These are phyloP conservation scores for Oceanodroma tethys DNA, from an alignment of 2,113 vertebrate species.

Conservation along the genomic window DNA sequence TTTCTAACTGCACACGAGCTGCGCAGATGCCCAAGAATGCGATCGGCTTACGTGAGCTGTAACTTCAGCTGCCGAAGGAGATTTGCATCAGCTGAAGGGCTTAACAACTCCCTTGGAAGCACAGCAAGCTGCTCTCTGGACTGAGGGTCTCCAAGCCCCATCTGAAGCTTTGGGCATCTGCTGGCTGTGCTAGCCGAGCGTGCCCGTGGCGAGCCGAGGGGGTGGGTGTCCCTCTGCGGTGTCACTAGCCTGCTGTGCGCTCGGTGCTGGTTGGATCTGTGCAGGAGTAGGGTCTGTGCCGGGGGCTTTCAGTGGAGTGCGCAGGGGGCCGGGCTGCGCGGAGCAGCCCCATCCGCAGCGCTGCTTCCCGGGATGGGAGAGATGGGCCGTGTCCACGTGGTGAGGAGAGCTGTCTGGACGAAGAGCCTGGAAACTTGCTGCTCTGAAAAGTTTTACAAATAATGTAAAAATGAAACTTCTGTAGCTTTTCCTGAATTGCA, in stretches of 20 bases:
- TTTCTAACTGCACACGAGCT: background rate
- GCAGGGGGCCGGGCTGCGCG: background rate
- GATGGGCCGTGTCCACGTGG: accelerated
- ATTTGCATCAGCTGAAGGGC: background rate
- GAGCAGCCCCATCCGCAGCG: background rate
- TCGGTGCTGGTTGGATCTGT: accelerated
- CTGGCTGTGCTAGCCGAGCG: accelerated
- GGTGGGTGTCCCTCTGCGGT: background rate
- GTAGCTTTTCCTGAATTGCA: background rate
- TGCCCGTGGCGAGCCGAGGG: accelerated
- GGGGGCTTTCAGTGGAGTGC: accelerated
- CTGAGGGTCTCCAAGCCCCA: background rate
- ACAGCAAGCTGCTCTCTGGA: accelerated
- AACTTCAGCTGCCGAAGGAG: background rate
- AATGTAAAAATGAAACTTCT: background rate
- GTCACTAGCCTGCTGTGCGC: background rate
- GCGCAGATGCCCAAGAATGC: background rate
- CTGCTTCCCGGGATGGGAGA: background rate
- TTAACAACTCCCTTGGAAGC: background rate
- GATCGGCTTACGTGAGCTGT: background rate
- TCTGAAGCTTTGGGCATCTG: background rate
- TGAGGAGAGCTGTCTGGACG: background rate
- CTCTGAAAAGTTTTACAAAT: background rate
- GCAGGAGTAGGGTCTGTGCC: background rate
- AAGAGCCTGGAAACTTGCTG: background rate